These are phyloP conservation scores for Stichopus horrens DNA, from an alignment of 53 echinoderm and acorn worm genomes.

Conservation along the genomic window DNA sequence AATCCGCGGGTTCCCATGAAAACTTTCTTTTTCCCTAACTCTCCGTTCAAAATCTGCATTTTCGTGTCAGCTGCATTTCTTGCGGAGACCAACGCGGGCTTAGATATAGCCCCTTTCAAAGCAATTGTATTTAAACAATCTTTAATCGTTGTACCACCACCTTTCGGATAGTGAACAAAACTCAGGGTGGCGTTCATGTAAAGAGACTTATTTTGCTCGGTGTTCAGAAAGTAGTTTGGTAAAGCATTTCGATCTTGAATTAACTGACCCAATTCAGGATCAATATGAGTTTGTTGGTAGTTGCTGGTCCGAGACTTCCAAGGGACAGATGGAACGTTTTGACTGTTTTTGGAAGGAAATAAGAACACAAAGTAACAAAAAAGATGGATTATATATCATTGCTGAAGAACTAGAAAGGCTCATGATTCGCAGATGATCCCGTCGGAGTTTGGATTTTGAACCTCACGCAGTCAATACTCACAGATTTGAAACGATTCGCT, in stretches of 20 bases:
- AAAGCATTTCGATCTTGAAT: not conserved
- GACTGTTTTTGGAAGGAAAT: no score
- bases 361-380: no score
- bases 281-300: not conserved
- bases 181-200: conserved; percentile 1
- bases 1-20: conserved; percentile 26
- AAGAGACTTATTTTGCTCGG: not conserved
- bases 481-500: no score
- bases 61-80: conserved; percentile 18
- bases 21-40: no score
- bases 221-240: conserved; percentile 1
- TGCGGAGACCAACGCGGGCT: not conserved
- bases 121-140: not conserved
- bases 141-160: conserved; percentile 15
- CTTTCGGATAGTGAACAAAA: conserved; percentile 31
- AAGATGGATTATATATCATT: no score
- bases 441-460: no score
- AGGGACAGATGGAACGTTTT: no score
- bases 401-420: no score
- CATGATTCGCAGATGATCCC: no score
- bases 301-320: no score
- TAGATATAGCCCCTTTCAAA: no score
- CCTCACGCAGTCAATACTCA: no score
- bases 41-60: not conserved
- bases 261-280: not conserved